Percentiles rank a stretch among this genome's conserved stretches.
Evolutionary conservation across 2,113 vertebrate genomes (phyloP).

Genomic region (Equus przewalskii): DNA sequence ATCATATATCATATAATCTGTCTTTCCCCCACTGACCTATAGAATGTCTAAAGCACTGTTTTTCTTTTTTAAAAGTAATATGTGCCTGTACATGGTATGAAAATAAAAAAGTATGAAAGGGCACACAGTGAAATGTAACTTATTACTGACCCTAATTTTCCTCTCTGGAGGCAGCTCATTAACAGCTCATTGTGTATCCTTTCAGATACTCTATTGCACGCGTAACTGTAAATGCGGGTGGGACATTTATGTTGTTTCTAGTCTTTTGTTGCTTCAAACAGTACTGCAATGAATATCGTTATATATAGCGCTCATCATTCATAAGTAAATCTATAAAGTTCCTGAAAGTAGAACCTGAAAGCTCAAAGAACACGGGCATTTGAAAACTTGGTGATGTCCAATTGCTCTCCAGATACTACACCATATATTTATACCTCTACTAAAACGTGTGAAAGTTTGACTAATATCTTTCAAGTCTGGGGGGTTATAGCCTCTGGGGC

Average conservation of each 20-base stretch:
- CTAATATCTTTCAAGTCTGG: background rate
- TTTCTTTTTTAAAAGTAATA: background rate
- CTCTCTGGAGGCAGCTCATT: background rate
- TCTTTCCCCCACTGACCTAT: background rate
- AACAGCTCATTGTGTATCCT: background rate
- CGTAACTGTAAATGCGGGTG: background rate
- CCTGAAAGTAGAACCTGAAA: background rate
- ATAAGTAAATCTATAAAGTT: background rate
- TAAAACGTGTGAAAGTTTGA: background rate
- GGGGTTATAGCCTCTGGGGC: background rate
- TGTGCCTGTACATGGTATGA: background rate
- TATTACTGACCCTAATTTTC: background rate
- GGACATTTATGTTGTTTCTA: background rate
- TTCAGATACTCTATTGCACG: background rate
- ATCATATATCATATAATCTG: background rate
- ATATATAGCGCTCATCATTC: background rate
- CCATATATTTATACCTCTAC: background rate
- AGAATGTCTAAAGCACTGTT: background rate
- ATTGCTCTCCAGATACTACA: background rate
- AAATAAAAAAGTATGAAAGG: background rate
- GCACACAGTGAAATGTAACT: background rate
- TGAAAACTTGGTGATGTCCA: background rate
- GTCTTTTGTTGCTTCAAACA: background rate
- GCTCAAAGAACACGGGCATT: background rate
- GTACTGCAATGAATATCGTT: background rate